These are phyloP conservation scores for Gila robusta DNA, from an alignment of 2,797 vertebrate species.

Conservation along the genomic window DNA sequence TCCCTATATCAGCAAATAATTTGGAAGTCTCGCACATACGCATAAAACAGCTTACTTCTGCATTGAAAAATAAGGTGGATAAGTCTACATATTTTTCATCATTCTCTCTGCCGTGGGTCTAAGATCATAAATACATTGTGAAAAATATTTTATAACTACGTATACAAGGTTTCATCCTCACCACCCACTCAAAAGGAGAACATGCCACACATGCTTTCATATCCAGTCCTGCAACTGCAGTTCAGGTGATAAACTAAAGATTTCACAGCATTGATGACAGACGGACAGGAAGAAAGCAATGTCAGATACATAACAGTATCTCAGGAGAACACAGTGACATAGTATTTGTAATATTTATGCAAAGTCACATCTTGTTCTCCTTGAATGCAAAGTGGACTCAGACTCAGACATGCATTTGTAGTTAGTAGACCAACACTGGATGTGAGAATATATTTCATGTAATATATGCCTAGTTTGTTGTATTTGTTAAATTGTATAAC, in stretches of 20 bases:
- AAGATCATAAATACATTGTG: not conserved
- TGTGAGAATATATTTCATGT: not conserved
- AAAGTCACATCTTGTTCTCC: not conserved
- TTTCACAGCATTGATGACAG: not conserved
- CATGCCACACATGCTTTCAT: conserved; percentile 13
- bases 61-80: not conserved
- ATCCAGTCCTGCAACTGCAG: not conserved
- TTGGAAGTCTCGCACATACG: not conserved
- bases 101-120: not conserved
- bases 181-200: not conserved
- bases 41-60: not conserved
- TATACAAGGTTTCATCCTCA: not conserved
- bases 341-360: not conserved
- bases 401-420: not conserved
- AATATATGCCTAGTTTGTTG: not conserved
- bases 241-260: not conserved
- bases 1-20: not conserved
- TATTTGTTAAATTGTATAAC: not conserved
- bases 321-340: not conserved
- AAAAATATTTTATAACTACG: not conserved
- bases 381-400: not conserved
- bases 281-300: not conserved
- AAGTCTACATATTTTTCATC: not conserved
- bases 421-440: not conserved
- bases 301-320: not conserved